These are phyloP conservation scores for Drosophila aldrichi DNA, from an alignment of 2,888 invertebrate species.

Conservation along the genomic window DNA sequence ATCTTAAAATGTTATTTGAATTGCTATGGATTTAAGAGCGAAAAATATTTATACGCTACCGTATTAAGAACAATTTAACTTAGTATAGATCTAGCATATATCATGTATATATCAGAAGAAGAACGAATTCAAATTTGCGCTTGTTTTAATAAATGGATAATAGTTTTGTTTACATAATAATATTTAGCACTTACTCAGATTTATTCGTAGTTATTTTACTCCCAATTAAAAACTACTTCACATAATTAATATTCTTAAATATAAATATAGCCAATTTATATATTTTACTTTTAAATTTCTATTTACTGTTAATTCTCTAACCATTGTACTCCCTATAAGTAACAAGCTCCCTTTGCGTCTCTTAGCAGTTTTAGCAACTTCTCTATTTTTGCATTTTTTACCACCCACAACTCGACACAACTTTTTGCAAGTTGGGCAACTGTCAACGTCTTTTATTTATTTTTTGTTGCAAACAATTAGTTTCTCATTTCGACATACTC, in stretches of 20 bases:
- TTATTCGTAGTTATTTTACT: no score
- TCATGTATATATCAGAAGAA: no score
- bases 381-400: not conserved
- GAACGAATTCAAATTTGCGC: no score
- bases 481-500: conserved; percentile 35
- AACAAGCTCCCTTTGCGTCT: not conserved
- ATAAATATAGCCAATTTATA: not conserved
- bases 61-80: no score
- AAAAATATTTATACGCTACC: no score
- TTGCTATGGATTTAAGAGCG: no score
- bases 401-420: not conserved
- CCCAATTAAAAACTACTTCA: not conserved
- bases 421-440: conserved; percentile 1
- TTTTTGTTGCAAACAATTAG: conserved; percentile 27
- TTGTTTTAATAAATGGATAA: no score
- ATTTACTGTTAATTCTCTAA: not conserved
- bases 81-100: no score
- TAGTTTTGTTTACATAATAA: no score
- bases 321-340: not conserved
- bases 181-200: not conserved
- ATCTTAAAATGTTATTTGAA: not conserved
- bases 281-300: not conserved
- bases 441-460: conserved; percentile 16
- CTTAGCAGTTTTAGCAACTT: not conserved
- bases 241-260: not conserved